Base-by-base conservation (phyloP, 2,797 vertebrate species). In the Gallirallus australis region DNA sequence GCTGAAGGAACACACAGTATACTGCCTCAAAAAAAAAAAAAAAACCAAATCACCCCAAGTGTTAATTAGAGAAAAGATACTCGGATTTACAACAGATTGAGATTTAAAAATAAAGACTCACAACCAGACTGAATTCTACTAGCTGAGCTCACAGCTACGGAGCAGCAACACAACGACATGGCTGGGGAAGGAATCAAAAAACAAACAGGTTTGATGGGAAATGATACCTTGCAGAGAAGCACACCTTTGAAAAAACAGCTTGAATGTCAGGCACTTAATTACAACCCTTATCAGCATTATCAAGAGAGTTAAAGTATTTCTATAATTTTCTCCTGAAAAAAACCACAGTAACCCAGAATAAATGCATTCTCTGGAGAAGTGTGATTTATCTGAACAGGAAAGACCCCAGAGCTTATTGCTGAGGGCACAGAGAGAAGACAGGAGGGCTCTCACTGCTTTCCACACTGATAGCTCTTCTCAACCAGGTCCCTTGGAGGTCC, bases 71-170 rank as follows among this genome's bases (percentile, higher is more conserved):
- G 56, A 82, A 90, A 89, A 86, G 54, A 78, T 68, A 56, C 28
- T 53, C 3, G 1, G 47, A 53, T 91, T 90, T 93, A 69, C 37
- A 90, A 63, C 54, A 90, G 59, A 47, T 20, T 69, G 39, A 63
- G 56, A 83, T 60, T 94, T 86, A 59, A 91, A 88, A 63, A 50
- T 28, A 45, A 45, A 54, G 24, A 91, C 40, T 94, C 52, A 76
- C n/a, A 77, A 66, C 23, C 59, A 73, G 35, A 73, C 2, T 45
- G 50, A 79, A 84, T 70, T 88, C 42, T 89, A 73, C 48, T 33
- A 76, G 23, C 37, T 53, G n/a, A 78, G 8, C 6, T 75, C 80
- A 42, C 14, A 83, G 53, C 85, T 9, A 68, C 0, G 0, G 71
- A 93, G 63, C 78, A 91, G 52, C 27, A 73, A 92, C 15, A 77